phyloP scores from a whole-genome alignment of 2,113 vertebrate species.

The Nestor notabilis region DNA sequence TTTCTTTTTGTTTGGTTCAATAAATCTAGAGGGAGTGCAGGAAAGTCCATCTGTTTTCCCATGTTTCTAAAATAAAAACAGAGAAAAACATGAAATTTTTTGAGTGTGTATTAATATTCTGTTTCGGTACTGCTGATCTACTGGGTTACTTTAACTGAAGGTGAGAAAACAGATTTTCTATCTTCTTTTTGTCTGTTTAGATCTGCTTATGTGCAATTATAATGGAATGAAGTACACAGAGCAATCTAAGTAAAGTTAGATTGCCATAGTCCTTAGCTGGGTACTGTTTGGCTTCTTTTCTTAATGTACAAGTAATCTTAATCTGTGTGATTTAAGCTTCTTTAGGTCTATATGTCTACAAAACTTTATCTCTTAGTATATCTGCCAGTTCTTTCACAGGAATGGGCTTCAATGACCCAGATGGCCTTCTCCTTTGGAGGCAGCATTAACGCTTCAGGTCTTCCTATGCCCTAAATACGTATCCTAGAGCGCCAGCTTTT shows the following conservation, averaged over 20 bases:
- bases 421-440: neutral
- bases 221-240: neutral
- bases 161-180: neutral
- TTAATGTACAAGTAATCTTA: neutral
- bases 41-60: neutral
- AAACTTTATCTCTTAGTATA: neutral
- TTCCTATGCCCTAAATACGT: neutral
- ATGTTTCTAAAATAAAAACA: neutral
- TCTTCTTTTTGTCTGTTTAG: neutral
- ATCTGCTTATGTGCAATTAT: neutral
- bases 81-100: neutral
- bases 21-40: neutral
- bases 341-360: neutral
- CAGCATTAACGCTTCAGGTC: neutral
- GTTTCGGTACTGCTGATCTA: neutral
- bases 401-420: neutral
- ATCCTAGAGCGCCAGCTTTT: neutral
- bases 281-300: neutral
- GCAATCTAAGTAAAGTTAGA: neutral
- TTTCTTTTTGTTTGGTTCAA: neutral
- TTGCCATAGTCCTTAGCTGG: neutral
- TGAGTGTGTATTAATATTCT: neutral
- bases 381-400: neutral
- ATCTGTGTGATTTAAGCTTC: neutral
- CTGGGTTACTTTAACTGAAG: neutral